Percentiles rank a stretch among this genome's conserved stretches.
phyloP scores from a whole-genome alignment of 35 echinoderm and acorn worm genomes.

The Amphiura filiformis region DNA sequence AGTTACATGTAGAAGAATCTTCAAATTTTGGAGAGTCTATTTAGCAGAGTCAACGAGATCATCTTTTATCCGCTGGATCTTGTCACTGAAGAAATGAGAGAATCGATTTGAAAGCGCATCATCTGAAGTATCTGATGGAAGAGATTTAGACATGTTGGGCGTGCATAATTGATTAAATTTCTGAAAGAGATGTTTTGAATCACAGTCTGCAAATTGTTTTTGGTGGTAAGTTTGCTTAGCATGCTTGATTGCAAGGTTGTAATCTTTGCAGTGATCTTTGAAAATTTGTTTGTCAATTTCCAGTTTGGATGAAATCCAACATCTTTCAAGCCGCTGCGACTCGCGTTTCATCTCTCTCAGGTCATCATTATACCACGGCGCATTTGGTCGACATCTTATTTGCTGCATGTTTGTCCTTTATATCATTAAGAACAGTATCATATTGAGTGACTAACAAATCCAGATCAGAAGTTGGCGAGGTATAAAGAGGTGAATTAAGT shows the following conservation, averaged over 20 bases:
- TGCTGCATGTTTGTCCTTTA: slow-evolving; percentile 46
- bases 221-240: slow-evolving; percentile 5
- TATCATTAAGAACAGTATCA: slow-evolving; percentile 19
- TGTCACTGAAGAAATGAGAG: slow-evolving; percentile 2
- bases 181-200: not conserved
- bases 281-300: slow-evolving; percentile 21
- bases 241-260: not conserved
- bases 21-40: too few relatives aligned
- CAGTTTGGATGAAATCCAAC: not conserved
- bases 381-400: slow-evolving; percentile 43
- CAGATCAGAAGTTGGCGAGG: slow-evolving; percentile 19
- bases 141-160: not conserved
- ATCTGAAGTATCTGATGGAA: not conserved
- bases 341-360: slow-evolving; percentile 29
- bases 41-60: not conserved
- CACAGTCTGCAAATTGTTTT: not conserved
- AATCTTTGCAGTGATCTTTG: slow-evolving; percentile 3
- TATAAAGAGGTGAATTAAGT: slow-evolving; percentile 32
- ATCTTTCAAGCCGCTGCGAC: slow-evolving; percentile 1
- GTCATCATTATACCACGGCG: slow-evolving; percentile 43
- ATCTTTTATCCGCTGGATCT: not conserved
- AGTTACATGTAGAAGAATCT: not conserved
- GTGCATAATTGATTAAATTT: not conserved
- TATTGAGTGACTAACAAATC: slow-evolving; percentile 10
- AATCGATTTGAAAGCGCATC: not conserved